Evolutionary conservation across 2,888 invertebrate genomes (phyloP).

Genomic region (Diarsia dahlii): DNA sequence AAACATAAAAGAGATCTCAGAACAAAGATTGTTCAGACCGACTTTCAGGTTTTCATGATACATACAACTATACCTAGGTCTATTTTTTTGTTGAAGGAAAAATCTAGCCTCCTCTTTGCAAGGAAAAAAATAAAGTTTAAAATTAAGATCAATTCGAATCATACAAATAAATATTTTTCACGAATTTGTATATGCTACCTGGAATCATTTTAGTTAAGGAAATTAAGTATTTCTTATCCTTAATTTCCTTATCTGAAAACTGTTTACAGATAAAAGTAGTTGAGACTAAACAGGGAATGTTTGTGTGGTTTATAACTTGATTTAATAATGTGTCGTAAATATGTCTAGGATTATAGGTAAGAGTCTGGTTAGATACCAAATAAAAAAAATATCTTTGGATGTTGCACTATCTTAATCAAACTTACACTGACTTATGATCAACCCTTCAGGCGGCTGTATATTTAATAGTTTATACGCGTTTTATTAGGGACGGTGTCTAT

Average conservation of each 20-base stretch:
- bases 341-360: too few species aligned
- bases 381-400: too few species aligned
- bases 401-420: too few species aligned
- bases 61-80: background rate
- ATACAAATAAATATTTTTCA: background rate
- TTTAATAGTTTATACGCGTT: background rate
- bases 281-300: background rate
- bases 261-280: background rate
- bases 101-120: too few species aligned
- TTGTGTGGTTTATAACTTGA: too few species aligned
- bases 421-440: background rate
- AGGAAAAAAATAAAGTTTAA: background rate
- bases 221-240: background rate
- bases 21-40: background rate
- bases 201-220: background rate
- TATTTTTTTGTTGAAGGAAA: background rate
- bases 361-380: too few species aligned
- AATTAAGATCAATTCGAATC: background rate
- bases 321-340: too few species aligned
- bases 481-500: background rate
- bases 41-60: background rate
- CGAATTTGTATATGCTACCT: background rate
- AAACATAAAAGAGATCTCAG: background rate
- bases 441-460: background rate
- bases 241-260: background rate